Evolutionary conservation across 2,113 vertebrate species (phyloP).

Genomic region (Percina caprodes): DNA sequence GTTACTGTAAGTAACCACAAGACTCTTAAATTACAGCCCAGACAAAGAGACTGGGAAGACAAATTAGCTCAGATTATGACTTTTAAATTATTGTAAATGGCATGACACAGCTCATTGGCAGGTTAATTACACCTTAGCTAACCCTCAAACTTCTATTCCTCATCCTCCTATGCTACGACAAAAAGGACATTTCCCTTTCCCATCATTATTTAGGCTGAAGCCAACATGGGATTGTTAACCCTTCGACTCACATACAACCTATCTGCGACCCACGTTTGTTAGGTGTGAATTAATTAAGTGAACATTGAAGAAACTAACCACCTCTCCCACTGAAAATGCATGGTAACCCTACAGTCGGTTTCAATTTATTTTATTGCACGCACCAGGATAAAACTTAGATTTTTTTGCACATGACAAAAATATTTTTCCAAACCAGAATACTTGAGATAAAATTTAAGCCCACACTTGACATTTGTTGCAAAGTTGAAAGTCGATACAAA

Average conservation of each 20-base stretch:
- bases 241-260: slow-evolving; percentile 82
- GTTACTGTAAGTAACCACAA: neutral
- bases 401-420: neutral
- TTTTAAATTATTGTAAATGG: neutral
- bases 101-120: slow-evolving; percentile 13
- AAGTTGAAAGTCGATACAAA: slow-evolving; percentile 13
- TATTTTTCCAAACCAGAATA: neutral
- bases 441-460: slow-evolving; percentile 15
- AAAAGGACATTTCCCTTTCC: slow-evolving; percentile 11
- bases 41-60: neutral
- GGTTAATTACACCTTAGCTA: slow-evolving; percentile 39
- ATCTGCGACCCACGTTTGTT: slow-evolving; percentile 79
- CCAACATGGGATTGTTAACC: slow-evolving; percentile 79
- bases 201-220: slow-evolving; percentile 24
- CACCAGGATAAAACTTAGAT: neutral
- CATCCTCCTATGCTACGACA: slow-evolving; percentile 13
- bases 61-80: neutral
- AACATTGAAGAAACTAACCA: slow-evolving; percentile 69
- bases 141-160: slow-evolving; percentile 18
- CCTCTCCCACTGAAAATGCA: slow-evolving; percentile 70
- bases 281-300: slow-evolving; percentile 18
- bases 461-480: slow-evolving; percentile 2
- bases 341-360: slow-evolving; percentile 48
- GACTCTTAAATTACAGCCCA: neutral
- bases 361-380: slow-evolving; percentile 14